Percentiles rank a stretch among this genome's conserved stretches.
Conservation (phyloP, 2,113 vertebrate genomes). For the Chamaetylas fuelleborni region DNA sequence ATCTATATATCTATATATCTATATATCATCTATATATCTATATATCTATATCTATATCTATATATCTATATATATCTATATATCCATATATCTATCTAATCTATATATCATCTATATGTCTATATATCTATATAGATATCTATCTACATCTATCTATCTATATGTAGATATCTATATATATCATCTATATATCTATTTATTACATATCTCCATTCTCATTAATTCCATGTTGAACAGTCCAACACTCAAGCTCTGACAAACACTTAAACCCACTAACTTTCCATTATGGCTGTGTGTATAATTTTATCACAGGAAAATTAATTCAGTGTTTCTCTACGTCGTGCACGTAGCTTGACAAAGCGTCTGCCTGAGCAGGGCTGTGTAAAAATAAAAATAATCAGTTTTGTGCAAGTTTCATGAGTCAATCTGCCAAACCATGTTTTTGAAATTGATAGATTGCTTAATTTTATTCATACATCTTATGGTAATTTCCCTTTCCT, state of each 20-base stretch:
- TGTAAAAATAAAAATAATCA: conserved; percentile 32
- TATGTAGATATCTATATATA: background rate
- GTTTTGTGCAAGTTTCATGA: conserved; percentile 1
- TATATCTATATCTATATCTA: background rate
- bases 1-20: no score
- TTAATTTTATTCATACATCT: conserved; percentile 21
- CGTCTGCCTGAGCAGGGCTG: background rate
- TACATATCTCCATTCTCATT: background rate
- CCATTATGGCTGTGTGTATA: background rate
- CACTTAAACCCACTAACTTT: background rate
- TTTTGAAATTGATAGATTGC: background rate
- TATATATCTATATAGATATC: background rate
- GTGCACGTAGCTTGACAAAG: background rate
- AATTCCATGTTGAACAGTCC: background rate
- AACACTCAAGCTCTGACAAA: background rate
- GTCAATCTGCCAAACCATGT: background rate
- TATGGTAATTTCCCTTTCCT: background rate
- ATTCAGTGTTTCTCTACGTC: background rate
- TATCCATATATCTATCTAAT: no score
- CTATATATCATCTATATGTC: background rate
- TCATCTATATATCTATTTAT: no score
- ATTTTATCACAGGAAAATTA: background rate
- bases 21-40: background rate
- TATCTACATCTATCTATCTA: background rate
- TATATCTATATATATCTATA: no score